These are phyloP conservation scores for Labeo catla DNA, from an alignment of 2,113 vertebrate genomes.

Conservation along the genomic window DNA sequence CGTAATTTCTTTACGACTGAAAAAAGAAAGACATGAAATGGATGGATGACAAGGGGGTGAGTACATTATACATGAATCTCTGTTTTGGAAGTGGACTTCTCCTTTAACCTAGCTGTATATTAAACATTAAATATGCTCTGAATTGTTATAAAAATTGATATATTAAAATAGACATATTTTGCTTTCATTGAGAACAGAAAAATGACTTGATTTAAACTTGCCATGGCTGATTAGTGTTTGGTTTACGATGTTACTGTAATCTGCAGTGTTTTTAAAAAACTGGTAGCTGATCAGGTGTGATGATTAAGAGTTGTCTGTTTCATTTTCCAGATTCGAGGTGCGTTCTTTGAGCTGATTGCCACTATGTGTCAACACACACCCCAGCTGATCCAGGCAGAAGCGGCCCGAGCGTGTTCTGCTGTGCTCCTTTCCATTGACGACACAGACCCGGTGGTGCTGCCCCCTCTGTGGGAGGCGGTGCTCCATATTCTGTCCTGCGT, in stretches of 20 bases:
- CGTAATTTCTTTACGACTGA: too few species aligned
- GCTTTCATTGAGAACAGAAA: background rate
- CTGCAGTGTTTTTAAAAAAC: background rate
- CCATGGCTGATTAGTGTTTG: background rate
- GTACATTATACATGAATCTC: too few species aligned
- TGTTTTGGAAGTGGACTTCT: too few species aligned
- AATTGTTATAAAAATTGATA: background rate
- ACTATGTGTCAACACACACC: slow-evolving; percentile 85
- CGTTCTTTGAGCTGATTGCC: slow-evolving; percentile 90
- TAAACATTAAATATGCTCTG: background rate
- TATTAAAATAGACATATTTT: background rate
- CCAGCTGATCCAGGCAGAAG: slow-evolving; percentile 81
- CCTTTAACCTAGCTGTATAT: background rate
- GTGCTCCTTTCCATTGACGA: slow-evolving; percentile 92
- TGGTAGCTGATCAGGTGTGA: background rate
- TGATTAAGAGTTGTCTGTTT: background rate
- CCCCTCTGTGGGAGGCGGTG: slow-evolving; percentile 91
- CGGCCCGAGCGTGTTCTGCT: slow-evolving; percentile 81
- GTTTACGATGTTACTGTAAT: background rate
- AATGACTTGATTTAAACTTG: background rate
- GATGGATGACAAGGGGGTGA: too few species aligned
- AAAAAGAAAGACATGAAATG: too few species aligned
- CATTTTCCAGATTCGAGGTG: slow-evolving; percentile 84
- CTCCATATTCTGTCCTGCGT: slow-evolving; percentile 83
- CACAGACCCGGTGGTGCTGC: slow-evolving; percentile 89